These are phyloP conservation scores for Phrynocephalus forsythii DNA, from an alignment of 2,797 vertebrate species.

Conservation along the genomic window DNA sequence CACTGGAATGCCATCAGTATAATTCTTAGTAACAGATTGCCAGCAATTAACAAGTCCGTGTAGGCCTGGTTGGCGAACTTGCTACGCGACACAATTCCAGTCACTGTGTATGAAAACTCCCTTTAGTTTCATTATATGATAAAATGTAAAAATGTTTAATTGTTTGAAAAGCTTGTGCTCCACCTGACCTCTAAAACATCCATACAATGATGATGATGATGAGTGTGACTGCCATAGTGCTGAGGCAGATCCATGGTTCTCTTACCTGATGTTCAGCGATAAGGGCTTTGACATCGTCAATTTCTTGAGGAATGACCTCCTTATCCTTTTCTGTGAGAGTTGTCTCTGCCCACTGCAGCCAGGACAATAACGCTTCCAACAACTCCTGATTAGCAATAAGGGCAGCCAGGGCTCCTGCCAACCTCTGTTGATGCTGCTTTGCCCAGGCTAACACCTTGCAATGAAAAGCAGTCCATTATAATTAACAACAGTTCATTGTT, in stretches of 20 bases:
- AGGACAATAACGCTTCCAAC: constrained; percentile 91
- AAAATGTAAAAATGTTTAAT: background rate
- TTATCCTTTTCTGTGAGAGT: constrained; percentile 93
- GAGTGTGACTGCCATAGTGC: background rate
- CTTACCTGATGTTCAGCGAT: constrained; percentile 96
- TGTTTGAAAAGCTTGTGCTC: background rate
- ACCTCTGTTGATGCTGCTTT: constrained; percentile 93
- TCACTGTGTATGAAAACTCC: no score
- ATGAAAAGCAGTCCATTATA: constrained; percentile 37
- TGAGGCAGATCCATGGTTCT: rapidly evolving
- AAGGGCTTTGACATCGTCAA: constrained; percentile 94
- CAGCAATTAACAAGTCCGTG: no score
- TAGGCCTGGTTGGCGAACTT: no score
- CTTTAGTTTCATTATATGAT: rapidly evolving
- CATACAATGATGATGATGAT: background rate
- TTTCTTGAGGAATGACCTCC: constrained; percentile 91
- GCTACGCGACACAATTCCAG: no score
- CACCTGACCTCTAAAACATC: background rate
- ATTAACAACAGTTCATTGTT: constrained; percentile 6
- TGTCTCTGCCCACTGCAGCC: constrained; percentile 96
- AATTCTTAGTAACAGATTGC: no score
- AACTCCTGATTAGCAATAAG: constrained; percentile 90
- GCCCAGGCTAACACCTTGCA: constrained; percentile 94
- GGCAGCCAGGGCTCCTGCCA: constrained; percentile 88
- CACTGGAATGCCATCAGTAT: no score